Evolutionary conservation across 1,140 invertebrate species (phyloP), one percentile per base, ranked within the genome.

Genomic region (Plodia interpunctella): DNA sequence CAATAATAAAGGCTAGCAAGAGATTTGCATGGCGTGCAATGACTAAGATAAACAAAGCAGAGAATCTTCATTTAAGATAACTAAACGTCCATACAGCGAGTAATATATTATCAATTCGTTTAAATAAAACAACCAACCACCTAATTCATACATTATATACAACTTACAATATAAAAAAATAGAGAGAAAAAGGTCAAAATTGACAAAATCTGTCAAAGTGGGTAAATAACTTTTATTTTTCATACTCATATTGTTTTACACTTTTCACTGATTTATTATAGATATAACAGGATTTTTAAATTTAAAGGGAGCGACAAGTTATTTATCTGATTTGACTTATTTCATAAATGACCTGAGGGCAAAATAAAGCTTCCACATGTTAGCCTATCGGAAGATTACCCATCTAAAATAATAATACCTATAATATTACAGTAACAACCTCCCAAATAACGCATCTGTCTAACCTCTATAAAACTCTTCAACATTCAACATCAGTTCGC

Each of bases 401-500:
- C 58, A 68, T 68, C 65, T 67, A 73, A 65, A 71, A 70, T 63
- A 70, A 57, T 66, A 74, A 72, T 79, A 83, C 30, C 8, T 32
- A 32, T 32, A 61, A 75, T 63, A 77, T 76, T 83, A 78, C 67
- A 77, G 80, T 81, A 86, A 84, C 85, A 87, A 87, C 80, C 82
- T 77, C 64, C 60, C 82, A 80, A 87, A 86, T 77, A 87, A 83
- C 83, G 62, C 63, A 63, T 71, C 74, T 71, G 57, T 71, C 83
- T 86, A 88, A 88, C 82, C 82, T 68, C 76, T 83, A 85, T 85
- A 86, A 87, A 86, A 83, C 78, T 87, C 80, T 75, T 87, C 85
- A 88, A 88, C 75, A 65, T 84, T 88, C 80, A 88, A 88, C 86
- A 87, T 83, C 80, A 85, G 78, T 86, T 81, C 82, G 86, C 86